A percentile compares a stretch with the other conserved stretches of the same genome.
Evolutionary conservation across 2,888 invertebrate genomes (phyloP).

Genomic region (Maniola hyperantus): DNA sequence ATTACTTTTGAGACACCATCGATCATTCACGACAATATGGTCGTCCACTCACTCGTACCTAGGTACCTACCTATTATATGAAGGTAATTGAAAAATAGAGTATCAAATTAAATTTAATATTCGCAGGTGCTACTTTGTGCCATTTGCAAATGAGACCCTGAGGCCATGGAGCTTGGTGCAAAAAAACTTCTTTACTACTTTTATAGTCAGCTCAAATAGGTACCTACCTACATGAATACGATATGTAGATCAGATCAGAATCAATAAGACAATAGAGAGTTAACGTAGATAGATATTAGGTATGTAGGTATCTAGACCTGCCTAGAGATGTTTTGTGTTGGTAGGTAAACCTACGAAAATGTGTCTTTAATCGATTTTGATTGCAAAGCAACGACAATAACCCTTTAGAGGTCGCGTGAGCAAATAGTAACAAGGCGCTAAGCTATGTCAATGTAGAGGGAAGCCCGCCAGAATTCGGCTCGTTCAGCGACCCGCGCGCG

Average conservation of each 20-base stretch:
- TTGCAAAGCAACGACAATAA: constrained; percentile 41
- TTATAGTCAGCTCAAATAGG: too few relatives aligned
- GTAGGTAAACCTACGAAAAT: background rate
- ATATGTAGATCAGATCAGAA: too few relatives aligned
- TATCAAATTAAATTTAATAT: constrained; percentile 1
- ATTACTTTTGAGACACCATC: constrained; percentile 9
- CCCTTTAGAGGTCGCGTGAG: constrained; percentile 45
- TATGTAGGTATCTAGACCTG: too few relatives aligned
- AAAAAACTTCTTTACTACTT: too few relatives aligned
- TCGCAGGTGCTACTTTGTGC: background rate
- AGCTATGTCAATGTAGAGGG: constrained; percentile 51
- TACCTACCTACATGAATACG: too few relatives aligned
- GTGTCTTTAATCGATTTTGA: constrained; percentile 13
- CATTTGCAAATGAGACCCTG: background rate
- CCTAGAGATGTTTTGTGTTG: background rate
- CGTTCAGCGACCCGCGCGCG: constrained; percentile 37
- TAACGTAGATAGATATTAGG: too few relatives aligned
- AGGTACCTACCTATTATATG: background rate
- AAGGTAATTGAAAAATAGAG: background rate
- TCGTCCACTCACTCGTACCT: background rate
- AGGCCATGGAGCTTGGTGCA: background rate
- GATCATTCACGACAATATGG: constrained; percentile 1
- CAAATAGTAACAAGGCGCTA: constrained; percentile 57
- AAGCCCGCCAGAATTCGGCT: constrained; percentile 38
- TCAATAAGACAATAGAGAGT: too few relatives aligned